phyloP scores from a whole-genome alignment of 35 echinoderm and acorn worm genomes.

The Apostichopus japonicus region DNA sequence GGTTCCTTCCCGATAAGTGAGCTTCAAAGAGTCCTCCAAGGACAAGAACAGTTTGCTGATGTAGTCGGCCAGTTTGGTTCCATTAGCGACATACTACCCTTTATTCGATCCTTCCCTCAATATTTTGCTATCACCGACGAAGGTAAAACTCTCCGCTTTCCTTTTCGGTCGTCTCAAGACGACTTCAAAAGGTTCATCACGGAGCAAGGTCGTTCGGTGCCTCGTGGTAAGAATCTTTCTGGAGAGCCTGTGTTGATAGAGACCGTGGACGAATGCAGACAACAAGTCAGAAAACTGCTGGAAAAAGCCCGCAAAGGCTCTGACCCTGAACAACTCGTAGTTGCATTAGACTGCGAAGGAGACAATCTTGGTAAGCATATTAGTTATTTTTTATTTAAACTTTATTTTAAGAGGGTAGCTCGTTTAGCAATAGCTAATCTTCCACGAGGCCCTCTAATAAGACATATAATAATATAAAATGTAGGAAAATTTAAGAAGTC shows the following conservation, averaged over 20 bases:
- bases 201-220: background rate
- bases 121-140: background rate
- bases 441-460: background rate
- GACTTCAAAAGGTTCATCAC: background rate
- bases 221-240: background rate
- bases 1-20: background rate
- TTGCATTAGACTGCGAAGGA: background rate
- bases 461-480: background rate
- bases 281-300: background rate
- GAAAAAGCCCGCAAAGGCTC: background rate
- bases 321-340: background rate
- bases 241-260: background rate
- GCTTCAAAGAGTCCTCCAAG: background rate
- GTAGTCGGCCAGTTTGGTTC: background rate
- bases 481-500: background rate
- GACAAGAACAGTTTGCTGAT: background rate
- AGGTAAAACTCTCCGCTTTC: background rate
- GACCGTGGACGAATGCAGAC: conserved; percentile 1
- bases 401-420: no score
- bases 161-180: background rate
- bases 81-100: background rate
- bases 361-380: background rate
- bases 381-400: no score
- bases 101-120: background rate
- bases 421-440: background rate